phyloP scores from a whole-genome alignment of 2,797 vertebrate species.

The Alauda arvensis region DNA sequence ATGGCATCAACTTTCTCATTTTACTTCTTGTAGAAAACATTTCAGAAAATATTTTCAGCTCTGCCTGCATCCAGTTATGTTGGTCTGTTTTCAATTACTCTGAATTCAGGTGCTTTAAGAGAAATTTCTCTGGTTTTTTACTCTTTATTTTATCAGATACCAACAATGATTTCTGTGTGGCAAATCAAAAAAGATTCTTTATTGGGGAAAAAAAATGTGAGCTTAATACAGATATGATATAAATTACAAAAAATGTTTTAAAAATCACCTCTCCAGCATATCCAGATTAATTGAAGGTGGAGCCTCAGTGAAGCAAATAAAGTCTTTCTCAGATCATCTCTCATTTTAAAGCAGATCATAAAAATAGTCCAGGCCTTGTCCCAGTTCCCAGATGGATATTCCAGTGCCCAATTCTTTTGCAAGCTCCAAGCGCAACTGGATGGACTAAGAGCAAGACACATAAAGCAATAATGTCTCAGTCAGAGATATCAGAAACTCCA shows the following conservation, averaged over 20 bases:
- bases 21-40: background rate
- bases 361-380: constrained; percentile 98
- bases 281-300: background rate
- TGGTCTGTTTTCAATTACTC: background rate
- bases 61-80: background rate
- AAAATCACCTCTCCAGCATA: constrained; percentile 7
- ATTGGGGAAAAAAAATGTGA: constrained; percentile 38
- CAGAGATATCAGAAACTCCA: background rate
- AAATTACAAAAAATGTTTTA: constrained; percentile 39
- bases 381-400: constrained; percentile 94
- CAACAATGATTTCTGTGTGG: background rate
- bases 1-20: background rate
- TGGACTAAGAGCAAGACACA: constrained; percentile 75
- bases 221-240: background rate
- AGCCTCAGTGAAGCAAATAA: constrained; percentile 13
- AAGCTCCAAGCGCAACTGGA: constrained; percentile 85
- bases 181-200: constrained; percentile 44
- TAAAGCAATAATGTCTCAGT: background rate
- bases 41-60: background rate
- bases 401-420: constrained; percentile 91
- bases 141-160: background rate
- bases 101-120: background rate
- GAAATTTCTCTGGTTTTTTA: background rate
- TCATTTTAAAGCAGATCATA: constrained; percentile 87
- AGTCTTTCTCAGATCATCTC: background rate